A percentile compares a stretch with the other conserved stretches of the same genome.
phyloP scores from a whole-genome alignment of 1,140 invertebrate species.

The Brachionus calyciflorus region DNA sequence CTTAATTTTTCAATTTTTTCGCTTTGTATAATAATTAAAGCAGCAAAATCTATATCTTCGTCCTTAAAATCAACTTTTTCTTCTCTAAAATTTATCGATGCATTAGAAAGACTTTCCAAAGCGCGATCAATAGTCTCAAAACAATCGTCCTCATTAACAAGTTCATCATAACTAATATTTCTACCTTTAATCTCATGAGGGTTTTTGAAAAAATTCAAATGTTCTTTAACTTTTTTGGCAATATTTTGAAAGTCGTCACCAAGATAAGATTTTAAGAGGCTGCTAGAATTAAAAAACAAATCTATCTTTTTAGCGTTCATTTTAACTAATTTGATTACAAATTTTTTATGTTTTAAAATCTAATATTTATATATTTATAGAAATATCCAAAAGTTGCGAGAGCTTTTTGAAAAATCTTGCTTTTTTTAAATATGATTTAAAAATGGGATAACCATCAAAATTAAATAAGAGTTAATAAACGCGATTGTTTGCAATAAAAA shows the following conservation, averaged over 20 bases:
- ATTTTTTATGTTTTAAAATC: not conserved
- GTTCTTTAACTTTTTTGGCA: not conserved
- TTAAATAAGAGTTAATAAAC: too few species aligned
- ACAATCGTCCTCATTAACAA: not conserved
- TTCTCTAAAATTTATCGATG: not conserved
- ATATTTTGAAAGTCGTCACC: not conserved
- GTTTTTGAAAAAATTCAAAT: not conserved
- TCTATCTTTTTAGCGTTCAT: not conserved
- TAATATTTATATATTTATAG: not conserved
- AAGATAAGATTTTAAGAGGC: not conserved
- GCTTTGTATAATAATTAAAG: not conserved
- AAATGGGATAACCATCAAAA: too few species aligned
- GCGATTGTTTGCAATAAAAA: too few species aligned
- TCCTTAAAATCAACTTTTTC: not conserved
- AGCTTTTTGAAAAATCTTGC: too few species aligned
- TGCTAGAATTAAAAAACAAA: not conserved
- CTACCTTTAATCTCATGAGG: not conserved
- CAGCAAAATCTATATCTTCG: constrained; percentile 1
- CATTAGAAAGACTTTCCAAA: constrained; percentile 2
- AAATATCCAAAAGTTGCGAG: too few species aligned
- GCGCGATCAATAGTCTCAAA: not conserved
- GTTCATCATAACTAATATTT: not conserved
- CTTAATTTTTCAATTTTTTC: not conserved
- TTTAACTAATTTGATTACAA: not conserved
- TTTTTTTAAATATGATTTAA: too few species aligned